Percentiles rank a stretch among this genome's conserved stretches.
Evolutionary conservation across 2,113 vertebrate genomes (phyloP).

Genomic region (Otolemur garnettii): DNA sequence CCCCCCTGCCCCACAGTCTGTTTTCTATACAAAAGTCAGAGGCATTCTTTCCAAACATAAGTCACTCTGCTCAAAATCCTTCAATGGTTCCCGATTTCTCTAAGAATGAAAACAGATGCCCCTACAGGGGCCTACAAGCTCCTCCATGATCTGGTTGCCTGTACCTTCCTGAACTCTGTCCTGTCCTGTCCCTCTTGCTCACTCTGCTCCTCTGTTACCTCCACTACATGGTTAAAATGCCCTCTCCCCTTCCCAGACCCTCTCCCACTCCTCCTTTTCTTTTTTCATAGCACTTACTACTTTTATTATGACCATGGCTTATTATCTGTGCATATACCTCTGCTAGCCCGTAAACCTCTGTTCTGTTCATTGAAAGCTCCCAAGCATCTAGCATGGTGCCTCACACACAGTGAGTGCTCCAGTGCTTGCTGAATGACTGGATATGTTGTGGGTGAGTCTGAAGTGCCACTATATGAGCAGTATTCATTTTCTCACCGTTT

Average conservation of each 20-base stretch:
- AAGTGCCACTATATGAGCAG: background rate
- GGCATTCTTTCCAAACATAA: background rate
- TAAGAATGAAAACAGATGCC: background rate
- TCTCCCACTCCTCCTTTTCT: background rate
- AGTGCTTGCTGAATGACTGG: background rate
- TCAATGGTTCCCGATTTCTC: background rate
- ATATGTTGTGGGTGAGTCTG: background rate
- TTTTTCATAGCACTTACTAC: background rate
- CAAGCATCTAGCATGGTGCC: background rate
- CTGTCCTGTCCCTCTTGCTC: background rate
- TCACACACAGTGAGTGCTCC: background rate
- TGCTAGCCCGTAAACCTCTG: background rate
- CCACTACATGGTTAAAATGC: background rate
- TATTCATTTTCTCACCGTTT: conserved; percentile 18
- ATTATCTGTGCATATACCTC: background rate
- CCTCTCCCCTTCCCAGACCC: background rate
- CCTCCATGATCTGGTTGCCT: background rate
- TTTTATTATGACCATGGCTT: background rate
- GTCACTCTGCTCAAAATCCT: background rate
- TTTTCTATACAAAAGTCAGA: background rate
- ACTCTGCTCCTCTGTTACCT: background rate
- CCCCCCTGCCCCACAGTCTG: background rate
- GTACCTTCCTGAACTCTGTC: background rate
- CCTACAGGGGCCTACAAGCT: background rate
- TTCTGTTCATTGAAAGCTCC: background rate